A percentile compares a stretch with the other conserved stretches of the same genome.
These are phyloP conservation scores for Procavia capensis DNA, from an alignment of 2,113 vertebrate species.

Conservation along the genomic window DNA sequence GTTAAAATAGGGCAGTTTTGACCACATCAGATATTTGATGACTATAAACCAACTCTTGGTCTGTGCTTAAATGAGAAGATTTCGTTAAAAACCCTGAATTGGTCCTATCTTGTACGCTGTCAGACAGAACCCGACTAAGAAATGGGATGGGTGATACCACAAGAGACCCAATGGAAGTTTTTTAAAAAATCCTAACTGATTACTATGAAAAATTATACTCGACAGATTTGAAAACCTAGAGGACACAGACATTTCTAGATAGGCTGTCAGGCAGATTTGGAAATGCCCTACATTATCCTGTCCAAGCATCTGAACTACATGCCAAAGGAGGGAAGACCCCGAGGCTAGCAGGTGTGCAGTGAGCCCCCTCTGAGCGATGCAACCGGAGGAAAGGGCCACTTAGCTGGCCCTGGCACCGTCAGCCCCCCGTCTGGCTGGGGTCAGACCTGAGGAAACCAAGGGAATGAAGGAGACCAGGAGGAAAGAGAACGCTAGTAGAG, in stretches of 20 bases:
- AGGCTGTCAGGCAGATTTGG: background rate
- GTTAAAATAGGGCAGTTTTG: background rate
- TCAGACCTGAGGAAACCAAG: background rate
- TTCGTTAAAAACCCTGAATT: background rate
- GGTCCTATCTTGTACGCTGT: too few relatives aligned
- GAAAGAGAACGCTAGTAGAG: background rate
- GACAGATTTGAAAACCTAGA: too few relatives aligned
- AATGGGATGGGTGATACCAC: too few relatives aligned
- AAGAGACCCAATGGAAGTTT: too few relatives aligned
- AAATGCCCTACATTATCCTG: background rate
- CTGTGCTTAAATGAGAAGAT: background rate
- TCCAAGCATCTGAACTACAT: background rate
- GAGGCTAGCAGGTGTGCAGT: background rate
- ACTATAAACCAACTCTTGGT: background rate
- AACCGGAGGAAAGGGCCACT: background rate
- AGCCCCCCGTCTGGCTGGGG: background rate
- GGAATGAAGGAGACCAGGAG: background rate
- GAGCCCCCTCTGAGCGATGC: fast-evolving
- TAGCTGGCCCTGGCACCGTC: background rate
- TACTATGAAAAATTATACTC: too few relatives aligned
- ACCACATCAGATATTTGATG: background rate
- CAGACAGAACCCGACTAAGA: too few relatives aligned
- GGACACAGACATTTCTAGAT: too few relatives aligned
- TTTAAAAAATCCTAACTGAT: too few relatives aligned
- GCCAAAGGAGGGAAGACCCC: too few relatives aligned